Conservation (phyloP, 2,888 invertebrate genomes). For the Lycophotia porphyrea region DNA sequence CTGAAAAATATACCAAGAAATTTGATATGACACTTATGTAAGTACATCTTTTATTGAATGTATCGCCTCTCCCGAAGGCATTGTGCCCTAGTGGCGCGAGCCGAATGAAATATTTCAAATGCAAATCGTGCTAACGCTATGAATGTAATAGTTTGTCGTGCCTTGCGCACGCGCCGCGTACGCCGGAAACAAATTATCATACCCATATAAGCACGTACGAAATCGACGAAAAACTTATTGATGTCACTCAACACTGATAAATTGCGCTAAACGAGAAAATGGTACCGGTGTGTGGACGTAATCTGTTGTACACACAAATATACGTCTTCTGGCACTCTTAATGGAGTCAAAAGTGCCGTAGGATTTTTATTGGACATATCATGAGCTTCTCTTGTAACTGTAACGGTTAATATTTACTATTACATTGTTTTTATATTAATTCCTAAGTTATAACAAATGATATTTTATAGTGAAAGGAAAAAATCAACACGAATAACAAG, state of each 20-base stretch:
- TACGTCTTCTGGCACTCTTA: constrained; percentile 62
- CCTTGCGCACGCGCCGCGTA: constrained; percentile 87
- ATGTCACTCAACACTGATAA: constrained; percentile 86
- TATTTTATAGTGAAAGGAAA: constrained; percentile 63
- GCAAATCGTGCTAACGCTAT: constrained; percentile 90
- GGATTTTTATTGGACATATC: constrained; percentile 74
- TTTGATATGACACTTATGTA: constrained; percentile 85
- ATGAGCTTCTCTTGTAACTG: constrained; percentile 67
- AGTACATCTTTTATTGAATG: constrained; percentile 80
- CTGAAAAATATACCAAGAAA: constrained; percentile 89
- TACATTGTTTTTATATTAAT: constrained; percentile 61
- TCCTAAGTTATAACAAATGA: constrained; percentile 54
- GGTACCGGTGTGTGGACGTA: constrained; percentile 76
- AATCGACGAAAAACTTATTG: constrained; percentile 88
- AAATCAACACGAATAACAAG: constrained; percentile 63
- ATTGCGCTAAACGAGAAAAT: constrained; percentile 87
- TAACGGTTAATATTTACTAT: constrained; percentile 74
- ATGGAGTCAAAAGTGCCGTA: constrained; percentile 74
- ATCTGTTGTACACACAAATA: constrained; percentile 77
- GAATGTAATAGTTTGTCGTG: constrained; percentile 90
- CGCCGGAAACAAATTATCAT: constrained; percentile 91
- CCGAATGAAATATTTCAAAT: constrained; percentile 89
- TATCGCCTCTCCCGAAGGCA: constrained; percentile 81
- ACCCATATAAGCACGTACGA: constrained; percentile 88
- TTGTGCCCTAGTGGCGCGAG: constrained; percentile 86